Base-by-base conservation (phyloP, 2,888 invertebrate species). In the Andricus curvator region DNA sequence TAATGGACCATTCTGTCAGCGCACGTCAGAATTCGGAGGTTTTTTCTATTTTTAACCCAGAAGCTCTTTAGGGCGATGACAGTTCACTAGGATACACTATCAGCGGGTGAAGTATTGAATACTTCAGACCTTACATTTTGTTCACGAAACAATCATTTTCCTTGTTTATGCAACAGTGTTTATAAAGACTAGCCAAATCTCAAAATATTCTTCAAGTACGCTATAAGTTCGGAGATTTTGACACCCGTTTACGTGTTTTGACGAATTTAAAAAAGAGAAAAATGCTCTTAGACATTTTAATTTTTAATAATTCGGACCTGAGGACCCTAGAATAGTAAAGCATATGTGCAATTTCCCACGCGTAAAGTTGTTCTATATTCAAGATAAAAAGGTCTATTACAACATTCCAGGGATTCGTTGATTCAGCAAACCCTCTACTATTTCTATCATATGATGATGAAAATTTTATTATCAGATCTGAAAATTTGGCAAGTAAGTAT, bases 391-490 rank as follows among this genome's bases (percentile, higher is more conserved):
- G 8, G 37, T 9, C 37, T 22, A 13, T 60, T 60, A n/a, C 11
- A 22, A 60, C n/a, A 60, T 60, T 60, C 60, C 22, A 60, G 22
- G 22, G 60, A 60, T 60, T 13, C 37, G 66, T 66, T 76, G 15
- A 56, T 82, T 82, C 81, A 81, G 62, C 78, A 80, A 80, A 67
- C 78, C 78, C 79, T 82, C 84, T 82, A 85, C 84, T 85, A 84
- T 85, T 86, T 86, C 83, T 82, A 85, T 83, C 83, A 68, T 82
- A 83, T 84, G 81, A 78, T n/a, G 80, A 64, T 25, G 48, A 22
- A 51, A 78, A 51, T 15, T 25, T 22, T 9, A 20, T 29, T 64
- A 1, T 15, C 20, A 78, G 8, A 20, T 29, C 17, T 20, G 15
- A 20, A 20, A 37, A 29, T 33, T 15, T 22, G 20, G 29, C 48